Evolutionary conservation across 1,140 invertebrate species (phyloP), one percentile per base, ranked within the genome.

Genomic region (Grapholita molesta): DNA sequence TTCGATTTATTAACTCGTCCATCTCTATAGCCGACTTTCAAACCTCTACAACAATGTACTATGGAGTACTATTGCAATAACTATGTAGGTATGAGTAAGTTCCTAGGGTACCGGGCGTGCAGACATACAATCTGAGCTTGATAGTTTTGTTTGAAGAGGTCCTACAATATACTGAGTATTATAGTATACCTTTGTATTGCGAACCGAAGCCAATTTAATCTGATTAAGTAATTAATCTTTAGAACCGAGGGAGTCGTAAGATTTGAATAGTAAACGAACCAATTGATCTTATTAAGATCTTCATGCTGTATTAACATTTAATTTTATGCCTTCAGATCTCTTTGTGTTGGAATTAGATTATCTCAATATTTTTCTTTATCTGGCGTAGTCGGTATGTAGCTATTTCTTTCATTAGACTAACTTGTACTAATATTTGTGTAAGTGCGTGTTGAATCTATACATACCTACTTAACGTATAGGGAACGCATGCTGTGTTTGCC

Each of bases 241-340:
- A n/a, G 12, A 30, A 12, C n/a, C 55, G 55, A 24, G n/a, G n/a
- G n/a, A n/a, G 12, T 30, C 18, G 4, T 61, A 61, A 21, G 3
- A 48, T 48, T 61, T 32, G 24, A 61, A 61, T 66, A 38, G 4
- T 21, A 21, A 35, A 38, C 18, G 64, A 35, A 24, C 23, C 21
- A 42, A 66, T 66, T 66, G 64, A 35, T 42, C 42, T 48, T 35
- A 15, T 33, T 28, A 33, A n/a, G n/a, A n/a, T 32, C 25, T 65
- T 42, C 3, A 18, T 21, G 42, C 42, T 8, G 42, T 21, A 48
- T 21, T 9, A 18, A 48, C 38, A 48, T 1, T 9, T 48, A 0
- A 6, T 48, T 21, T 48, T 48, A 21, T 21, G 6, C 21, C 42
- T 48, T 48, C 18, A 8, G n/a, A 21, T 21, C 18, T 48, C 18